Evolutionary conservation across 2,888 invertebrate genomes (phyloP).

Genomic region (Cenopis cana): DNA sequence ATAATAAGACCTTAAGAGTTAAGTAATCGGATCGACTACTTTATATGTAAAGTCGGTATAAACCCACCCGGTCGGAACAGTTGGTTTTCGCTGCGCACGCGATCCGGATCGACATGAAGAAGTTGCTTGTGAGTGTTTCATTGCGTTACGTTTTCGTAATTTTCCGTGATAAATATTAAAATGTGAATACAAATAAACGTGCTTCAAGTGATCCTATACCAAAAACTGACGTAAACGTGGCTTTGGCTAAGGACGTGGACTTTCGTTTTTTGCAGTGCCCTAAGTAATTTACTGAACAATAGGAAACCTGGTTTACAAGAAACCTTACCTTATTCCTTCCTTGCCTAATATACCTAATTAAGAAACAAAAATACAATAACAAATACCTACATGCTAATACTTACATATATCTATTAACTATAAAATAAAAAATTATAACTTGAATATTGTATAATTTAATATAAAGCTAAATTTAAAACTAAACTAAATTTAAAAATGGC

Average conservation of each 20-base stretch:
- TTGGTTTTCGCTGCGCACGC: slow-evolving; percentile 51
- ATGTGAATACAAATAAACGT: not conserved
- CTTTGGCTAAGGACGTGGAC: not conserved
- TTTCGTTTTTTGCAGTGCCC: no score
- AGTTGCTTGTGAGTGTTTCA: slow-evolving; percentile 61
- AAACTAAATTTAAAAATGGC: no score
- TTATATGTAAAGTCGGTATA: slow-evolving; percentile 75
- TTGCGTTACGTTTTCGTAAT: slow-evolving; percentile 37
- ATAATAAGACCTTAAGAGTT: slow-evolving; percentile 45
- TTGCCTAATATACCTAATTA: no score
- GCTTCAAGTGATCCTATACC: not conserved
- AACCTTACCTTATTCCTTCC: no score
- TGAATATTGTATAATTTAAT: no score
- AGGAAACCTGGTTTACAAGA: no score
- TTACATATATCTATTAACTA: no score
- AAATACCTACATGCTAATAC: no score
- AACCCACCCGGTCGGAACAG: slow-evolving; percentile 56
- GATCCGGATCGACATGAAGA: slow-evolving; percentile 57
- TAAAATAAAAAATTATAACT: no score
- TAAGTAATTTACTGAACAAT: no score
- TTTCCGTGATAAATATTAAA: slow-evolving; percentile 1
- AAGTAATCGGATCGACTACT: slow-evolving; percentile 66
- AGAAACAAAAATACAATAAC: no score
- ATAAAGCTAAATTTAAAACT: no score
- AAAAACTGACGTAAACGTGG: not conserved